A percentile compares a stretch with the other conserved stretches of the same genome.
phyloP scores from a whole-genome alignment of 2,888 invertebrate genomes.

The Petrolisthes manimaculis region DNA sequence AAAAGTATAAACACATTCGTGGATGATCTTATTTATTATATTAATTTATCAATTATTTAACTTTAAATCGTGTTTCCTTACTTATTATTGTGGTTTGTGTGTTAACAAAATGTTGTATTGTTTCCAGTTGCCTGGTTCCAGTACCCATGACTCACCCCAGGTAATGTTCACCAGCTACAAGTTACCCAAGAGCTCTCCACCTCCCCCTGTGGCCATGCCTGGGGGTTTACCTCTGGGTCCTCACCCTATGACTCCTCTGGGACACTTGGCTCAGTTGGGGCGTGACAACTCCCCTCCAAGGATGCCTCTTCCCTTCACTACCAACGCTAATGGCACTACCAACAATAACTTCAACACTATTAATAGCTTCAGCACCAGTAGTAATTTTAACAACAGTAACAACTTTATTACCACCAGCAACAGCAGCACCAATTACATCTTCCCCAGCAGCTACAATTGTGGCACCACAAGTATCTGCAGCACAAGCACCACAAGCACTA shows the following conservation, averaged over 20 bases:
- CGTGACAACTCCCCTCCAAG: conserved; percentile 48
- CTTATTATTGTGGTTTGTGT: no score
- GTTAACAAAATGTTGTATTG: background rate
- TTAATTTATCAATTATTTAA: no score
- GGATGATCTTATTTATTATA: background rate
- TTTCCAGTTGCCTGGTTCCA: conserved; percentile 63
- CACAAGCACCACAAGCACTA: conserved; percentile 41
- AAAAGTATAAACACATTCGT: background rate
- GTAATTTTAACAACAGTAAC: background rate
- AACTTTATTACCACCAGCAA: conserved; percentile 32
- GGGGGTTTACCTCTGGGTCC: conserved; percentile 31
- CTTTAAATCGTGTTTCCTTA: no score
- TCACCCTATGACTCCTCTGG: conserved; percentile 52
- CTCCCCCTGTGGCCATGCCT: conserved; percentile 42
- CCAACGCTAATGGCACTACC: conserved; percentile 22
- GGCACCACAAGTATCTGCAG: conserved; percentile 19
- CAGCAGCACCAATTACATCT: background rate
- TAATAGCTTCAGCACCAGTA: conserved; percentile 39
- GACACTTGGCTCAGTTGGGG: conserved; percentile 54
- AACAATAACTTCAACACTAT: conserved; percentile 12
- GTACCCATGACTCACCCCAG: conserved; percentile 79
- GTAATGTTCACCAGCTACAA: conserved; percentile 95
- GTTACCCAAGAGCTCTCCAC: conserved; percentile 75
- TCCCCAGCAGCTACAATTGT: conserved; percentile 32
- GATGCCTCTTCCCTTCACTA: conserved; percentile 22